Conservation (phyloP, 2,888 invertebrate species). For the Alloscopus bannaensis region DNA sequence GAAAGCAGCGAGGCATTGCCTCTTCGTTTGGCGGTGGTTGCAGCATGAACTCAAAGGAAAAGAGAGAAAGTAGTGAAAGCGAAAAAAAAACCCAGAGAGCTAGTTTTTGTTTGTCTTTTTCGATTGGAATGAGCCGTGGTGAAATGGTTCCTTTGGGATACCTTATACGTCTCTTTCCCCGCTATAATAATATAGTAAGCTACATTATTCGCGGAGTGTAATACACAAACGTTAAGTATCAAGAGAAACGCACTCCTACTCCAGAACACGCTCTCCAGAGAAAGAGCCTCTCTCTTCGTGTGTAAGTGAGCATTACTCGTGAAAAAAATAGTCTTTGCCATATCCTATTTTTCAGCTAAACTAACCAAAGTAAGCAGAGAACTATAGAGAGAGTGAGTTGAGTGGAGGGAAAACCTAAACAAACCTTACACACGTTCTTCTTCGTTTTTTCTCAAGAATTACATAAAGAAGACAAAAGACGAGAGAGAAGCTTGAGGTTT, state of each 20-base stretch:
- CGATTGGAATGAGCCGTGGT: slow-evolving; percentile 53
- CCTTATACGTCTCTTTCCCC: slow-evolving; percentile 36
- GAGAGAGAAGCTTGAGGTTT: slow-evolving; percentile 9
- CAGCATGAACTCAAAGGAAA: slow-evolving; percentile 7
- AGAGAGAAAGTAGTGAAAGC: slow-evolving; percentile 23
- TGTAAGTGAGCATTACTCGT: not conserved
- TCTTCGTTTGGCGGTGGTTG: not conserved
- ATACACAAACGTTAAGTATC: no score
- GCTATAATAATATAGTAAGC: no score
- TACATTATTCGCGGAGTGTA: no score
- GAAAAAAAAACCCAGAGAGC: slow-evolving; percentile 47
- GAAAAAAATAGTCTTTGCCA: slow-evolving; percentile 4
- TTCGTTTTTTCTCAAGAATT: slow-evolving; percentile 2
- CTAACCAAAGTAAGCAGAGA: slow-evolving; percentile 19
- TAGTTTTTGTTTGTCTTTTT: slow-evolving; percentile 68
- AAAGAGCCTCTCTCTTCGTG: not conserved
- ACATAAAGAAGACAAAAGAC: slow-evolving; percentile 1
- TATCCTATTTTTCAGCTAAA: slow-evolving; percentile 21
- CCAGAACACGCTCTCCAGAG: not conserved
- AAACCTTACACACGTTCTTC: slow-evolving; percentile 11
- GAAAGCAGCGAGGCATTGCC: slow-evolving; percentile 9
- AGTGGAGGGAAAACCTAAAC: slow-evolving; percentile 29
- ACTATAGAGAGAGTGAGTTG: slow-evolving; percentile 1
- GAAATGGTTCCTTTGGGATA: slow-evolving; percentile 67
- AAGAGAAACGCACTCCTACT: no score